Evolutionary conservation across 1,140 invertebrate species (phyloP), one percentile per base, ranked within the genome.

Genomic region (Plutomurus gul): DNA sequence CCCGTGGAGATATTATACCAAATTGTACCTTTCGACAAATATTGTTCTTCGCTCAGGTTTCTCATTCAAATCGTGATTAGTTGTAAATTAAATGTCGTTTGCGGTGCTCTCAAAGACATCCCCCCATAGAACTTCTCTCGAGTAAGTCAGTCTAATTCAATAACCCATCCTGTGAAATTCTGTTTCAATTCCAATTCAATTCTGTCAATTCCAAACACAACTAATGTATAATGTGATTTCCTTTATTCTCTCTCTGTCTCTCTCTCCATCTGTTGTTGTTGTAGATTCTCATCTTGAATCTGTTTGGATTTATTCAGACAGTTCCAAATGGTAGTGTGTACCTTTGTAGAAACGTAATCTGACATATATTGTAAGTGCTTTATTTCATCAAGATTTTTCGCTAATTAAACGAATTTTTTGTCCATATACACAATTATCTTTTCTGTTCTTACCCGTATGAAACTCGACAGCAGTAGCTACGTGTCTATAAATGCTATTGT

Each of bases 11-110:
- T 40, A 72, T 72, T 72, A 43, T 72, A 30, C 70, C 70, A 72
- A 72, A 72, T 72, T 72, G 70, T 72, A 72, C 36, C 70, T 72
- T 72, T 72, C 70, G 39, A 72, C 70, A 72, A 72, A 72, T 72
- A 72, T 72, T 72, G 70, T 72, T 72, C 70, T 72, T 72, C 70
- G 25, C 70, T 40, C 76, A 77, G 65, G 65, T 72, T 72, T 77
- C 76, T 77, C 76, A 72, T 72, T 77, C 60, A 77, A 71, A 77
- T 77, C 76, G 76, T 77, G 76, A 77, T 77, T 72, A 77, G 39
- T 72, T 43, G 33, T 71, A 77, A 77, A 77, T 77, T 77, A 77
- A 65, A 72, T 77, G 76, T 77, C 76, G 65, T 77, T 77, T 65
- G 56, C 56, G 56, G 56, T 60, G 33, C 43, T 73, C 71, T 73